phyloP scores from a whole-genome alignment of 2,113 vertebrate species.

The Pimephales promelas region DNA sequence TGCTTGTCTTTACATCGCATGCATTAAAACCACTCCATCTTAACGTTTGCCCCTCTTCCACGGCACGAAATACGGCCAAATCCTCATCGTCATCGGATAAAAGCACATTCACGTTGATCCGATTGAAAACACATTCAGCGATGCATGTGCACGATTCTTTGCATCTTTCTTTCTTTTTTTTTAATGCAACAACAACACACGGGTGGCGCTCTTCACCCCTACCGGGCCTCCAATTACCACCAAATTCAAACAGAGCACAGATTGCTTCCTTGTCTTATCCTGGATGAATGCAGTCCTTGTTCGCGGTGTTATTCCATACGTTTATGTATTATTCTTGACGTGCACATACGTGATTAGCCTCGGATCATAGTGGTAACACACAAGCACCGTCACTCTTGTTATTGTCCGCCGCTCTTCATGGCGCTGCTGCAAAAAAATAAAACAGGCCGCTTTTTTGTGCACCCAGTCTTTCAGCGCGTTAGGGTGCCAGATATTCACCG shows the following conservation, averaged over 20 bases:
- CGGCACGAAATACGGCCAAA: conserved; percentile 60
- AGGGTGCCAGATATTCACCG: background rate
- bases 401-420: conserved; percentile 75
- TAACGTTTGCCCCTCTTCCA: conserved; percentile 58
- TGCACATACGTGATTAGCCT: conserved; percentile 3
- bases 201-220: conserved; percentile 52
- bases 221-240: conserved; percentile 30
- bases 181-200: conserved; percentile 57
- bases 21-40: conserved; percentile 66
- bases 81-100: conserved; percentile 53
- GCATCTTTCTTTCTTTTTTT: background rate
- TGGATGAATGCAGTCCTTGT: conserved; percentile 13
- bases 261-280: conserved; percentile 17
- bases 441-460: conserved; percentile 71
- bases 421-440: conserved; percentile 66
- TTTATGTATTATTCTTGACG: conserved; percentile 1
- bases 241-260: conserved; percentile 53
- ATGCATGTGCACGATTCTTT: background rate
- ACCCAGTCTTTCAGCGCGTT: conserved; percentile 20
- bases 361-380: conserved; percentile 41
- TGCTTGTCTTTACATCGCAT: conserved; percentile 47
- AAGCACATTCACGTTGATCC: conserved; percentile 14
- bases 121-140: conserved; percentile 35
- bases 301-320: background rate
- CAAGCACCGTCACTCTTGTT: conserved; percentile 68